A percentile compares a stretch with the other conserved stretches of the same genome.
Conservation (phyloP, 2,888 invertebrate genomes). For the Microplitis manilae region DNA sequence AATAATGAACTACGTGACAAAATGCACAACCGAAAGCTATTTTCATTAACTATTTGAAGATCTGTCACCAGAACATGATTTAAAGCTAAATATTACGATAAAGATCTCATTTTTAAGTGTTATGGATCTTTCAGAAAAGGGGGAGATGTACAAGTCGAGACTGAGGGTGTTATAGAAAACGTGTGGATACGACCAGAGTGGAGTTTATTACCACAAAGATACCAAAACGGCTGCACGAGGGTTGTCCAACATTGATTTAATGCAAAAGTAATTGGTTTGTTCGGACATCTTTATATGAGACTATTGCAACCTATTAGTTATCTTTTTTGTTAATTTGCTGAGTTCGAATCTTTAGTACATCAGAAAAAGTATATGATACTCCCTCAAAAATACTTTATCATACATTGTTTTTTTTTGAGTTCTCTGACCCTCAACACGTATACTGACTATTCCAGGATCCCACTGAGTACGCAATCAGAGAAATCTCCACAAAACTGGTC, state of each 20-base stretch:
- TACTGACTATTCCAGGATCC: too few relatives aligned
- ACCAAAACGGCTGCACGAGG: constrained; percentile 56
- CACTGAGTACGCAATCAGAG: too few relatives aligned
- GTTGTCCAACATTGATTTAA: constrained; percentile 70
- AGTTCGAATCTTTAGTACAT: too few relatives aligned
- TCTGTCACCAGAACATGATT: constrained; percentile 71
- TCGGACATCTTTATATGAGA: constrained; percentile 67
- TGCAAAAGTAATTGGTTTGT: constrained; percentile 70
- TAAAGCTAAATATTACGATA: constrained; percentile 72
- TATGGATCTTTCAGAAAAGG: constrained; percentile 4
- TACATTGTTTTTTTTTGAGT: too few relatives aligned
- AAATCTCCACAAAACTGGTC: too few relatives aligned
- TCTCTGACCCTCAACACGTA: too few relatives aligned
- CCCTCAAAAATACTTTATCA: too few relatives aligned
- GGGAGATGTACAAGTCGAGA: constrained; percentile 33
- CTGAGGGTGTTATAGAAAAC: constrained; percentile 46
- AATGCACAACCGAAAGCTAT: not conserved
- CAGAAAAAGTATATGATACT: too few relatives aligned
- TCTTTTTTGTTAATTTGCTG: not conserved
- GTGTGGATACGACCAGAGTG: constrained; percentile 64
- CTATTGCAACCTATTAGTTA: constrained; percentile 40
- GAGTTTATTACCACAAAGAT: constrained; percentile 68
- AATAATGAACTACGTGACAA: constrained; percentile 17
- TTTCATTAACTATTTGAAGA: constrained; percentile 5
- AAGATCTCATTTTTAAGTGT: constrained; percentile 64